Evolutionary conservation across 2,888 invertebrate species (phyloP), one percentile per base, ranked within the genome.

Genomic region (Drosophila meridiana): DNA sequence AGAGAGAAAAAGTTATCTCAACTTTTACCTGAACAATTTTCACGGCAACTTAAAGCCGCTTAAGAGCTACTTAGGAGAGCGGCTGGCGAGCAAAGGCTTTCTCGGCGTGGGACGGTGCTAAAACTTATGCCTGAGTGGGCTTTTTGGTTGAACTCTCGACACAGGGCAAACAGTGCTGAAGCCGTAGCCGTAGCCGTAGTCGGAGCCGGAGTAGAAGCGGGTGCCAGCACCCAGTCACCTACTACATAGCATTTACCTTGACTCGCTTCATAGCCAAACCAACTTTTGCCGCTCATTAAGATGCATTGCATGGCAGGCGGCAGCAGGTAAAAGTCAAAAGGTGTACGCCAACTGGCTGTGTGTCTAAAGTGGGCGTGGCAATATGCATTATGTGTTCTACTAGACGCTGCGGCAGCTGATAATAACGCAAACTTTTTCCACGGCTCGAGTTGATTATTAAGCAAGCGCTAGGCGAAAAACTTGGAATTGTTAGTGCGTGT

Each of bases 401-500:
- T 38, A 34, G 52, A 61, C 43, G 45, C 40, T 70, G 65, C 62
- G 61, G 30, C 45, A 52, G 59, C 79, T 79, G 87, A 87, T 84
- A 80, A 79, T 80, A 84, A 83, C 82, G 78, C 68, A 80, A 84
- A 86, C 72, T 84, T 84, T 80, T 80, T 62, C 81, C 74, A 70
- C 78, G 70, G 69, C 78, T 81, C 71, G 71, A 86, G 64, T 81
- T 84, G 86, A 88, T 84, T 86, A 85, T 84, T 86, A 68, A 68
- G 48, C 42, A 69, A 78, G 84, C 82, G 72, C 63, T 66, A 9
- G 48, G 75, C 13, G 20, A 67, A 63, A 84, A 87, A 80, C 77
- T 87, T 89, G 80, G 80, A 74, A 85, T 87, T 82, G 89, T 87
- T 85, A 80, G 85, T 80, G 83, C 83, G 80, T 87, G 89, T 78